These are phyloP conservation scores for Zophobas morio DNA, from an alignment of 1,140 invertebrate species.

Conservation along the genomic window DNA sequence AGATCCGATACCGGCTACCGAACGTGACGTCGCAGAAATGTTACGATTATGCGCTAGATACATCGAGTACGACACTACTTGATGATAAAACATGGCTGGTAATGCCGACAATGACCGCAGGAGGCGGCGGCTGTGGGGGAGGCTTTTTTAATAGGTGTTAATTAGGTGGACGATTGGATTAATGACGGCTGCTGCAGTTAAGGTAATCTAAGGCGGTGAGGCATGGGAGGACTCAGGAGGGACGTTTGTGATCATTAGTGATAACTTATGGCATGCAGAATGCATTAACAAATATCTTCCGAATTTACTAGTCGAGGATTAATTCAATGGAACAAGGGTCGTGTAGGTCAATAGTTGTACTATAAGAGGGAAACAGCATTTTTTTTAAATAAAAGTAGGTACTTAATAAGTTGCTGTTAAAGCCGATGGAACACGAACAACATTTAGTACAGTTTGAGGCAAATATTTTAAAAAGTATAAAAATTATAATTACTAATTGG, in stretches of 20 bases:
- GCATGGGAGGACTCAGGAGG: constrained; percentile 2
- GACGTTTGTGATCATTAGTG: constrained; percentile 17
- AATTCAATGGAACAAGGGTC: not conserved
- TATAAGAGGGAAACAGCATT: too few relatives aligned
- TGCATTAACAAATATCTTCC: not conserved
- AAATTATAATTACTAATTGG: too few relatives aligned
- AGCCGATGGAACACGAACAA: too few relatives aligned
- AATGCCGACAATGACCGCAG: constrained; percentile 11
- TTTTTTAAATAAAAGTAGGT: too few relatives aligned
- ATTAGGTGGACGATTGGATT: constrained; percentile 13
- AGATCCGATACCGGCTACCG: constrained; percentile 54
- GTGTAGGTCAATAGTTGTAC: too few relatives aligned
- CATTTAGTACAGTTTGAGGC: too few relatives aligned
- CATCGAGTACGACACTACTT: constrained; percentile 28
- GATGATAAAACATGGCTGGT: constrained; percentile 21
- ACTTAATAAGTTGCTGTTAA: too few relatives aligned
- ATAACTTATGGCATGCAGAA: not conserved
- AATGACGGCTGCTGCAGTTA: constrained; percentile 9
- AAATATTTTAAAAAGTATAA: too few relatives aligned
- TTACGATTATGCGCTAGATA: constrained; percentile 41
- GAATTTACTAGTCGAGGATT: not conserved
- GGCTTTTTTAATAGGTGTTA: constrained; percentile 4
- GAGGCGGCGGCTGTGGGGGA: not conserved
- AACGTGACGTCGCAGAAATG: constrained; percentile 60
- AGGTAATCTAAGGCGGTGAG: constrained; percentile 18